A percentile compares a stretch with the other conserved stretches of the same genome.
Evolutionary conservation across 2,113 vertebrate genomes (phyloP).

Genomic region (Orcinus orca): DNA sequence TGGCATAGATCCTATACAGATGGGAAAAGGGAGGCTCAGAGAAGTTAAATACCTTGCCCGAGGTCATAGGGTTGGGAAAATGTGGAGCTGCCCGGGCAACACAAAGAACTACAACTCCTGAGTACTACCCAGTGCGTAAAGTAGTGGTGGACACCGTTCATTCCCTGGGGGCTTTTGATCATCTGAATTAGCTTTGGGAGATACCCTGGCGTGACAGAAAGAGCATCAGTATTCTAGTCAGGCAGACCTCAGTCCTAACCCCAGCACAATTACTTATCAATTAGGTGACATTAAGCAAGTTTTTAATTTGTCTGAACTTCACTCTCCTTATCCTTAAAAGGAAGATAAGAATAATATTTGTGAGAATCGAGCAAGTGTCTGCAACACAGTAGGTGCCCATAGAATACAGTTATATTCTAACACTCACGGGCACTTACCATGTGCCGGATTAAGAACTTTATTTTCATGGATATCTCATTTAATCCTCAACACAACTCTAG

Average conservation of each 20-base stretch:
- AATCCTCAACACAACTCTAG: background rate
- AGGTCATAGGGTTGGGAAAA: background rate
- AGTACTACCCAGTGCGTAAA: accelerated
- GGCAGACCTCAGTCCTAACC: background rate
- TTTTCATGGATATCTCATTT: background rate
- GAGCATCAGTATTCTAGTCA: background rate
- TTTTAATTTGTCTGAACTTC: background rate
- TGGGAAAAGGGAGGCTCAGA: background rate
- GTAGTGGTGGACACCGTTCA: background rate
- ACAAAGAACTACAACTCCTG: background rate
- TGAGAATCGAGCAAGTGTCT: background rate
- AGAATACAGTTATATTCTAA: background rate
- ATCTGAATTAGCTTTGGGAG: background rate
- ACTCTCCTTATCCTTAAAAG: background rate
- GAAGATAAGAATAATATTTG: background rate
- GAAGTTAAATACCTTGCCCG: background rate
- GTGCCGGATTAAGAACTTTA: background rate
- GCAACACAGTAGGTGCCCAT: background rate
- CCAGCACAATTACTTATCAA: background rate
- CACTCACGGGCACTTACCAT: background rate
- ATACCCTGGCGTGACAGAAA: background rate
- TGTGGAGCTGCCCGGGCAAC: background rate
- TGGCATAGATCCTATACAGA: background rate
- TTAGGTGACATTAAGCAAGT: background rate
- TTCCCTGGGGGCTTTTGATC: background rate